A percentile compares a stretch with the other conserved stretches of the same genome.
Evolutionary conservation across 2,113 vertebrate species (phyloP).

Genomic region (Panthera uncia): DNA sequence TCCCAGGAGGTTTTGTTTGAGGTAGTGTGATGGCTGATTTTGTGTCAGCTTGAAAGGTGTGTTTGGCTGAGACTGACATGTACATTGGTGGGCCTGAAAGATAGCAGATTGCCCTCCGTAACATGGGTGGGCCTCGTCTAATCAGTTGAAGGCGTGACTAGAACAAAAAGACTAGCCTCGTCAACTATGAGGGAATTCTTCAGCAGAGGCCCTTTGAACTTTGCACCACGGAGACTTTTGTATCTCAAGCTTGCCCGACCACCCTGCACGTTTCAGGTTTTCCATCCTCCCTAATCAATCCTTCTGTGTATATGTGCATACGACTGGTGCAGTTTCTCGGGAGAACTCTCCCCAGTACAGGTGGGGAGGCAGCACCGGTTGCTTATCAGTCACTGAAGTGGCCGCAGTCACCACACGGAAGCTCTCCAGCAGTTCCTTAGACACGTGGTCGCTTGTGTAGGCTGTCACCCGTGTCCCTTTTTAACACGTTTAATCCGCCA

Average conservation of each 20-base stretch:
- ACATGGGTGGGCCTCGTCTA: not conserved
- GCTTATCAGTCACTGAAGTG: too few relatives aligned
- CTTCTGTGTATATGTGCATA: too few relatives aligned
- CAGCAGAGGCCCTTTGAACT: too few relatives aligned
- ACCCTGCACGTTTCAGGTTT: too few relatives aligned
- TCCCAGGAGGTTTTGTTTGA: not conserved
- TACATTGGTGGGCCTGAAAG: not conserved
- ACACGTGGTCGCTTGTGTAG: accelerated
- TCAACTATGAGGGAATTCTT: not conserved
- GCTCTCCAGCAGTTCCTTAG: accelerated
- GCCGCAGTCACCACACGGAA: accelerated
- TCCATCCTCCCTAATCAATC: not conserved
- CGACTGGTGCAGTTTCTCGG: not conserved
- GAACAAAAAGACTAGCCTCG: not conserved
- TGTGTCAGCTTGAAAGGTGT: not conserved
- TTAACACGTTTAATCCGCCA: not conserved
- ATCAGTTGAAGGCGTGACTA: not conserved
- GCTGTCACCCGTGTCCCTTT: not conserved
- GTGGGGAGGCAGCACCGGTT: not conserved
- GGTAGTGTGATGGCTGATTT: not conserved
- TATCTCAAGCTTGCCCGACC: not conserved
- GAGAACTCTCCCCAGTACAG: not conserved
- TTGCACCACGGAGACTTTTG: too few relatives aligned
- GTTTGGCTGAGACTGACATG: not conserved
- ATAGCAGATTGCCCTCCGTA: not conserved